Base-by-base conservation (phyloP, 1,140 invertebrate species). In the Yoshiicerus persimilis region DNA sequence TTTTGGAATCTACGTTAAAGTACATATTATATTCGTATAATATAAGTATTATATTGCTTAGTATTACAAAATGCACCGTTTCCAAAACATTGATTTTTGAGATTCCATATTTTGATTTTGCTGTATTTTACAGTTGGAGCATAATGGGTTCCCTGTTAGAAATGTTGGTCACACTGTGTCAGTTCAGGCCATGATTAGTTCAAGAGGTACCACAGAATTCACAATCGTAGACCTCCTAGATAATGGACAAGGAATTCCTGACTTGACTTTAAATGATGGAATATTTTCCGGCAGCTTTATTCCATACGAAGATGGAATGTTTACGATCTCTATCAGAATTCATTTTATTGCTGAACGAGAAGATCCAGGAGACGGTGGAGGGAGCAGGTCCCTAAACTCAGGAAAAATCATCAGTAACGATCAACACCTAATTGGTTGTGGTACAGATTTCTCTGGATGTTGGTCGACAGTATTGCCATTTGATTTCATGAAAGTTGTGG, bases 211-310 rank as follows among this genome's bases (percentile, higher is more conserved):
- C 16, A n/a, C n/a, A 11, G 32, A 8, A 4, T 41, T 23, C 6
- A 36, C 27, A 30, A 36, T 16, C 0, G 64, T 87, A 2, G 10
- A 30, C 13, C 38, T 87, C 10, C 0, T n/a, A 16, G 86, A 87
- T 16, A 10, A 87, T 56, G 86, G 85, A 36, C 5, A 23, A 4
- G 27, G n/a, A 6, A 20, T n/a, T 32, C 85, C 86, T 0, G 86
- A 87, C 27, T 6, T 47, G 9, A n/a, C n/a, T 20, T 9, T 0
- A 3, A 56, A 77, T 34, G 86, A 87, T 47, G 86, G 86, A 16
- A 77, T 87, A 36, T 87, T 87, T 47, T 87, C 86, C 0, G 86
- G 64, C 32, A 41, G 23, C 20, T 87, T 87, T 47, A 13, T 87
- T 10, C 86, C 86, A 9, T 20, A 39, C 8, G n/a, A 0, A 23